A percentile compares a stretch with the other conserved stretches of the same genome.
phyloP scores from a whole-genome alignment of 2,113 vertebrate genomes.

The Gracilinanus agilis region DNA sequence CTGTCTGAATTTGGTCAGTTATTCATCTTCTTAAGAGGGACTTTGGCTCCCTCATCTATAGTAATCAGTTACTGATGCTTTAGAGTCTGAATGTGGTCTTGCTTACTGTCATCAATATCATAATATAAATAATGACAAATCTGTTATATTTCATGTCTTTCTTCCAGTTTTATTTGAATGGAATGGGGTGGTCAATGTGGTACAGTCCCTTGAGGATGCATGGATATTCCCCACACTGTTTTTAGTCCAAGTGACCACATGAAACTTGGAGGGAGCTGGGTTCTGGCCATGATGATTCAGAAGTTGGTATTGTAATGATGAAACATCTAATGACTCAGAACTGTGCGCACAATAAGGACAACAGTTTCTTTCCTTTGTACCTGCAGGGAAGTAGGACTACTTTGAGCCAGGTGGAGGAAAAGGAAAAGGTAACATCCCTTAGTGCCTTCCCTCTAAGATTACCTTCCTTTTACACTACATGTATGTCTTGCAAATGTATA shows the following conservation, averaged over 20 bases:
- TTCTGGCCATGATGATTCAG: neutral
- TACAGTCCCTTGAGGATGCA: neutral
- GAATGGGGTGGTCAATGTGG: no score
- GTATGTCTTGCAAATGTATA: neutral
- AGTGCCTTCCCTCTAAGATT: neutral
- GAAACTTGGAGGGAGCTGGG: neutral
- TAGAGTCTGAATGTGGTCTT: neutral
- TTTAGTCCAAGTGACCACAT: neutral
- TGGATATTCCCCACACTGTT: neutral
- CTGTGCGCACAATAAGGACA: neutral
- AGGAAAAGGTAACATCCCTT: neutral
- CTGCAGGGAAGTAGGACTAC: neutral
- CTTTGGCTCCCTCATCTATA: neutral
- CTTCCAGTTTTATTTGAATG: neutral
- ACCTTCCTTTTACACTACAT: neutral
- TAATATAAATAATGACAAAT: neutral
- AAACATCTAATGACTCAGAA: neutral
- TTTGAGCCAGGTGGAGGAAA: neutral
- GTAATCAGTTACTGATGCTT: neutral
- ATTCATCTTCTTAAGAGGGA: neutral
- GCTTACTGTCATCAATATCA: neutral
- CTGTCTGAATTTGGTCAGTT: neutral
- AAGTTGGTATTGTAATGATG: neutral
- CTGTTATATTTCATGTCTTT: neutral
- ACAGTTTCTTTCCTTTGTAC: neutral